Evolutionary conservation across 2,113 vertebrate genomes (phyloP), one percentile per base, ranked within the genome.

Genomic region (Corythornis cristatus): DNA sequence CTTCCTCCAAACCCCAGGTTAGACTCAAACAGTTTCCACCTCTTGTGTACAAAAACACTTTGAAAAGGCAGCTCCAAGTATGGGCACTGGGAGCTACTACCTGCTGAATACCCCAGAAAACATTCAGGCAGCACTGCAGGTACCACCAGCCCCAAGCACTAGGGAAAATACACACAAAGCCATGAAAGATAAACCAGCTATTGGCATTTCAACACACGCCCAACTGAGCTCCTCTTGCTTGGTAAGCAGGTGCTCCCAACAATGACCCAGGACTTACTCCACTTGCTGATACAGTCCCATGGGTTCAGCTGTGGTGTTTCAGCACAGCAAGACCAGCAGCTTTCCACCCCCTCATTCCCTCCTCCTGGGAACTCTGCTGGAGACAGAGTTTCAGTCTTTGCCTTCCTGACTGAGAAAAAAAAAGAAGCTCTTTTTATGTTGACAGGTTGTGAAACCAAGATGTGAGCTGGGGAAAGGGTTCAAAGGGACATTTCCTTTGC

Each of bases 171-270:
- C 35, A 87, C 43, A 20, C 48, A 31, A 18, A 46, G 48, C 53
- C 22, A 53, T 3, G 11, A 28, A 72, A 43, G 50, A 33, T 16
- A 43, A 9, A 53, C 11, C 0, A 83, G 37, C 20, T 65, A 72
- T 4, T 13, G 26, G 21, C 33, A 61, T 46, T 76, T 75, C 66
- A 54, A 29, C 6, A 2, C 0, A 0, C 5, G 42, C 23, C 11
- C 50, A 73, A 51, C 26, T 80, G 68, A 74, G 45, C 8, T 65
- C 28, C 57, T 84, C 61, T 53, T 45, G 15, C 35, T 40, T 48
- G 70, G 31, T 25, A 51, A 81, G 53, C 31, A 66, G n/a, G 28
- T 2, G 2, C 42, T 83, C 76, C 48, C 3, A 5, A 66, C 83
- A 54, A n/a, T 1, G 18, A 15, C 60, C 62, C 83, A 46, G 53